phyloP scores from a whole-genome alignment of 2,797 vertebrate genomes.

The Anguilla marmorata region DNA sequence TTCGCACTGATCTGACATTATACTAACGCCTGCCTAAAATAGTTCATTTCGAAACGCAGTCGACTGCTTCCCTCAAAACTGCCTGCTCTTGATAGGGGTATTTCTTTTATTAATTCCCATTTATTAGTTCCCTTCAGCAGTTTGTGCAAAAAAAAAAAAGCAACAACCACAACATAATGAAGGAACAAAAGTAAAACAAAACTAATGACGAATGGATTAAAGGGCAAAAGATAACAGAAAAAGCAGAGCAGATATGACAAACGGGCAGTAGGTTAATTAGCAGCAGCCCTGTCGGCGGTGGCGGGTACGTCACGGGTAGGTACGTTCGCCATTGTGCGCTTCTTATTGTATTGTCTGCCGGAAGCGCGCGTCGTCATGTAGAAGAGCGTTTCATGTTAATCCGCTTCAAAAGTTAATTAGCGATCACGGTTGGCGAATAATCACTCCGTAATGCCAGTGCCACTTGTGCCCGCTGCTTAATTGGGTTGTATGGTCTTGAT shows the following conservation, averaged over 20 bases:
- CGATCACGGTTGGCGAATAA: neutral
- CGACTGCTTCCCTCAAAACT: neutral
- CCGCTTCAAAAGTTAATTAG: neutral
- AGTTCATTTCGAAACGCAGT: neutral
- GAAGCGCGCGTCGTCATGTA: neutral
- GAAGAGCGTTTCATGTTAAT: neutral
- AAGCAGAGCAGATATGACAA: too few species aligned
- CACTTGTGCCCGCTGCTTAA: neutral
- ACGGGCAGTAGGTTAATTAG: neutral
- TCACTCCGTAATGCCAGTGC: neutral
- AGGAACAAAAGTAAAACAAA: neutral
- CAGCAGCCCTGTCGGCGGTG: neutral
- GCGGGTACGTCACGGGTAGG: too few species aligned
- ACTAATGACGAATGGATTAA: neutral
- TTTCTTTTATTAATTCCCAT: neutral
- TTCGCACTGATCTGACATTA: neutral
- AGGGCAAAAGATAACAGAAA: neutral
- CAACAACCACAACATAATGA: neutral
- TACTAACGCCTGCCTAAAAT: neutral
- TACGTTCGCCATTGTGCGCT: neutral
- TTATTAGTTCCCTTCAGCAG: neutral
- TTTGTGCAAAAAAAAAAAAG: neutral
- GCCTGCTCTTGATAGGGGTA: neutral
- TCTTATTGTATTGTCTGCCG: neutral
- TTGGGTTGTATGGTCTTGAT: neutral